These are phyloP conservation scores for Atethmia centrago DNA, from an alignment of 2,888 invertebrate species.

Conservation along the genomic window DNA sequence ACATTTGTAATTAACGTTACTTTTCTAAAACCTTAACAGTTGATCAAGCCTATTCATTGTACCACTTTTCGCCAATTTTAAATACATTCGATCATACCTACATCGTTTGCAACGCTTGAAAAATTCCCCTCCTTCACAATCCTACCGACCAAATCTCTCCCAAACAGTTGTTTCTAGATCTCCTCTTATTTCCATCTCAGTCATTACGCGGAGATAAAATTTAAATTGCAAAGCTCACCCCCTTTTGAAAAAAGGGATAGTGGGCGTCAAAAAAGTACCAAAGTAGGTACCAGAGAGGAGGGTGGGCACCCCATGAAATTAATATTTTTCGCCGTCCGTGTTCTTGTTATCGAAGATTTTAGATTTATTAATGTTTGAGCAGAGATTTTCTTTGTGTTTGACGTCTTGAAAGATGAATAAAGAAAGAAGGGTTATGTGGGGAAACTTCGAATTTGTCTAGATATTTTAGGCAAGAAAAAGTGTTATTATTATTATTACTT, in stretches of 20 bases:
- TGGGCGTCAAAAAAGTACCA: conserved; percentile 86
- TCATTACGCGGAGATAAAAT: conserved; percentile 88
- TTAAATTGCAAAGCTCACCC: conserved; percentile 87
- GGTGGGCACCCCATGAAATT: conserved; percentile 73
- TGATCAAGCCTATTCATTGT: neutral
- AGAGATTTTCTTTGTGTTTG: conserved; percentile 43
- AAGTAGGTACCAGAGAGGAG: conserved; percentile 55
- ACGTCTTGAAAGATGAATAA: conserved; percentile 3
- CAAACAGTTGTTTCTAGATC: conserved; percentile 62
- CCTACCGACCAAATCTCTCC: conserved; percentile 22
- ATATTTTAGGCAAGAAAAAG: too few relatives aligned
- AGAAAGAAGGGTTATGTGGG: neutral
- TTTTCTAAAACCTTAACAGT: neutral
- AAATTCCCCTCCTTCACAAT: conserved; percentile 9
- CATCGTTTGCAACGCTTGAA: neutral
- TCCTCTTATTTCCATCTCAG: conserved; percentile 71
- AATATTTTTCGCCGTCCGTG: conserved; percentile 82
- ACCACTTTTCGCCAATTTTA: neutral
- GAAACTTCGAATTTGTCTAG: neutral
- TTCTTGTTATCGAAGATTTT: conserved; percentile 73
- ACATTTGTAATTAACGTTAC: neutral
- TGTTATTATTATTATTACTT: too few relatives aligned
- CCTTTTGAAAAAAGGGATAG: conserved; percentile 85
- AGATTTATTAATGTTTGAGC: conserved; percentile 60
- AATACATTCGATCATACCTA: neutral